phyloP scores from a whole-genome alignment of 1,140 invertebrate genomes.

The Copidosoma floridanum region DNA sequence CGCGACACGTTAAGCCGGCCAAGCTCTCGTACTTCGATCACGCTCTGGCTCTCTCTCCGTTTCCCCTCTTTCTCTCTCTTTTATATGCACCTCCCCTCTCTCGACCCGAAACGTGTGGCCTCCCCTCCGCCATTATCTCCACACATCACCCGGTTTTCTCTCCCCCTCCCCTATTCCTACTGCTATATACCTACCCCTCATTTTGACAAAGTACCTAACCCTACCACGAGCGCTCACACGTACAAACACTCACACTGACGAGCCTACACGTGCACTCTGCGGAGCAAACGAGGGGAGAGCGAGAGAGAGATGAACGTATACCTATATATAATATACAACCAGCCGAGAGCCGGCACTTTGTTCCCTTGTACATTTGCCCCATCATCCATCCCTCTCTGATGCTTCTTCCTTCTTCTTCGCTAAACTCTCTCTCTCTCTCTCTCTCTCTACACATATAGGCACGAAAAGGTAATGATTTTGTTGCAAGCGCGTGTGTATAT shows the following conservation, averaged over 20 bases:
- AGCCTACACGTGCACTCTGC: too few species aligned
- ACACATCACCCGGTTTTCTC: constrained; percentile 5
- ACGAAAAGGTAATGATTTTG: too few species aligned
- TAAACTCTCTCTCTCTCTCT: too few species aligned
- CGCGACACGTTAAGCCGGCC: constrained; percentile 27
- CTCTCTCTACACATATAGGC: too few species aligned
- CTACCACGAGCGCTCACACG: neutral
- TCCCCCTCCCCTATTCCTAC: neutral
- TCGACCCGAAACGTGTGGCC: too few species aligned
- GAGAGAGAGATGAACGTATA: neutral
- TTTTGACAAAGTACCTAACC: constrained; percentile 1
- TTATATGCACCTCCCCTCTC: neutral
- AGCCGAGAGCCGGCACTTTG: neutral
- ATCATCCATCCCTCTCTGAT: neutral
- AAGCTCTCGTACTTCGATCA: constrained; percentile 6
- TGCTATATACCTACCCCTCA: too few species aligned
- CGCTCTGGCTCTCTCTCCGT: neutral
- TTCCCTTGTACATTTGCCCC: neutral
- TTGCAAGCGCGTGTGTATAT: too few species aligned
- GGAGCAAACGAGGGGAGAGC: neutral
- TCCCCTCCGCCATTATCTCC: neutral
- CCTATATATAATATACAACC: too few species aligned
- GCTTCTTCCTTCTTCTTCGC: neutral
- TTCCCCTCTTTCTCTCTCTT: neutral
- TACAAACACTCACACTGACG: too few species aligned